Evolutionary conservation across 2,888 invertebrate species (phyloP).

Genomic region (Sphaerophoria rueppellii): DNA sequence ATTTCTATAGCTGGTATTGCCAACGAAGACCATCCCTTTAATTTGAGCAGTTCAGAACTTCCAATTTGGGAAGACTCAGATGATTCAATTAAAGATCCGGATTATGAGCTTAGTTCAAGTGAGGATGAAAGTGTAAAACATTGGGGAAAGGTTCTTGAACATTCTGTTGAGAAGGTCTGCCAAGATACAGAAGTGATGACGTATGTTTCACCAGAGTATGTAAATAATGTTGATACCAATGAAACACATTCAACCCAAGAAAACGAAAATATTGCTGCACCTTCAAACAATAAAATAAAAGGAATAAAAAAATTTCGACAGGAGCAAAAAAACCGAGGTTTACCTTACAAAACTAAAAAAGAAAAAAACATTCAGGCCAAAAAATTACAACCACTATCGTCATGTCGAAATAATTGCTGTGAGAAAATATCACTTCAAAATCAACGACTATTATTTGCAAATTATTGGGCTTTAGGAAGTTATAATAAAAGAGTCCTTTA

Average conservation of each 20-base stretch:
- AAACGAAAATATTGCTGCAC: conserved; percentile 17
- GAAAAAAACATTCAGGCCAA: conserved; percentile 1
- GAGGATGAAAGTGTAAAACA: background rate
- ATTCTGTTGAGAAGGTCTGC: conserved; percentile 5
- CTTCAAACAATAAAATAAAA: conserved; percentile 20
- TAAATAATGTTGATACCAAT: background rate
- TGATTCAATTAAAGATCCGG: too few relatives aligned
- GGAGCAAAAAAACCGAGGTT: background rate
- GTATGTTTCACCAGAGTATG: conserved; percentile 18
- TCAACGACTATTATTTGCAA: conserved; percentile 16
- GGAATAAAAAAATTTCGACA: conserved; percentile 3
- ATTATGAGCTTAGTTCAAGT: too few relatives aligned
- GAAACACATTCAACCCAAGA: background rate
- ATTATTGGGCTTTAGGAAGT: conserved; percentile 10
- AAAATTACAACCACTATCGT: background rate
- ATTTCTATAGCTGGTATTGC: too few relatives aligned
- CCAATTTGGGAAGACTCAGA: too few relatives aligned
- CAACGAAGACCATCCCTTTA: too few relatives aligned
- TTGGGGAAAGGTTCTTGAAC: conserved; percentile 11
- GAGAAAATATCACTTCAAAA: conserved; percentile 10
- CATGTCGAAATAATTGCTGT: conserved; percentile 13
- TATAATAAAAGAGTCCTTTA: conserved; percentile 12
- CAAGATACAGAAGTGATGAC: conserved; percentile 10
- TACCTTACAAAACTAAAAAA: conserved; percentile 1
- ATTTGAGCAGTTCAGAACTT: too few relatives aligned